phyloP scores from a whole-genome alignment of 1,140 invertebrate species.

The Drosophila bifasciata region DNA sequence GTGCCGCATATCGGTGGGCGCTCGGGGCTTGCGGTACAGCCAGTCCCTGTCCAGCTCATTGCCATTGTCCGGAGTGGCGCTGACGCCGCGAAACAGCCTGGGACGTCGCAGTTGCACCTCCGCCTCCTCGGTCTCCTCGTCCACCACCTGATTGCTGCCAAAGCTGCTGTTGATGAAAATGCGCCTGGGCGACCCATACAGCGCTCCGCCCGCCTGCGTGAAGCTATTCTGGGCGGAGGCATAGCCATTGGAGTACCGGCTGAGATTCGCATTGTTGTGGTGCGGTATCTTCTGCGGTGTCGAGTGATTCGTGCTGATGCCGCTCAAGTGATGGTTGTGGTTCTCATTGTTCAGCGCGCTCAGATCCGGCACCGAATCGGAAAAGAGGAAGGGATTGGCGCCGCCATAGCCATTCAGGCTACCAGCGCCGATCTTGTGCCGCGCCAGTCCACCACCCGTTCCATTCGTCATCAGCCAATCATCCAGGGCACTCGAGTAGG shows the following conservation, averaged over 20 bases:
- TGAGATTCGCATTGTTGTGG: conserved; percentile 74
- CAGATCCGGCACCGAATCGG: conserved; percentile 82
- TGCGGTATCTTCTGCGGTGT: conserved; percentile 81
- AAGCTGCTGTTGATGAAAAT: conserved; percentile 82
- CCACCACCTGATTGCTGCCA: conserved; percentile 78
- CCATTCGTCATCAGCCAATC: conserved; percentile 85
- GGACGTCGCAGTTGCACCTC: conserved; percentile 77
- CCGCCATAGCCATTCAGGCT: conserved; percentile 75
- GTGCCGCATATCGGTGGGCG: conserved; percentile 81
- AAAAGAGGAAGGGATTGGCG: conserved; percentile 81
- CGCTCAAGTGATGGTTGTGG: conserved; percentile 76
- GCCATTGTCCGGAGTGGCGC: conserved; percentile 75
- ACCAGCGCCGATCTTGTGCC: conserved; percentile 78
- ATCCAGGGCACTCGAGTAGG: conserved; percentile 83
- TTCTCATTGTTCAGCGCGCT: conserved; percentile 82
- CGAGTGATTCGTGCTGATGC: conserved; percentile 82
- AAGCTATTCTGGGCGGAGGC: conserved; percentile 77
- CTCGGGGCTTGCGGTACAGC: conserved; percentile 80
- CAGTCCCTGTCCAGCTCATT: conserved; percentile 81
- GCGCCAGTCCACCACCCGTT: conserved; percentile 56
- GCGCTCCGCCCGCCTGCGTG: conserved; percentile 53
- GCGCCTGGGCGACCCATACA: conserved; percentile 75
- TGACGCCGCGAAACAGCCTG: conserved; percentile 65
- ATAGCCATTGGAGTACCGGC: conserved; percentile 81
- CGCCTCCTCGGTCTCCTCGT: conserved; percentile 80